Conservation (phyloP, 2,888 invertebrate genomes). For the Tanypteryx hageni region DNA sequence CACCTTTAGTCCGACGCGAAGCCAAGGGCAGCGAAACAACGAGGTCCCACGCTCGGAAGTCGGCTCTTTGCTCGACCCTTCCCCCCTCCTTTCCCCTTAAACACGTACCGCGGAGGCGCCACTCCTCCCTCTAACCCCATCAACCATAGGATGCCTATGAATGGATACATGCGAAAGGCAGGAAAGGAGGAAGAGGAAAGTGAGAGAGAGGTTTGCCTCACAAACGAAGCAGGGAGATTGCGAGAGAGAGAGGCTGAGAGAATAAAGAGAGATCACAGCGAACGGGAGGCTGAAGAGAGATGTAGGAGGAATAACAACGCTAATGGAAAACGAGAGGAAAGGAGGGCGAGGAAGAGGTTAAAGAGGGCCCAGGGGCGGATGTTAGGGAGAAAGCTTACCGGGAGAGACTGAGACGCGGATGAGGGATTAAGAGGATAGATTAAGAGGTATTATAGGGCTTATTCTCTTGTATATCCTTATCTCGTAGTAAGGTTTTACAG, state of each 20-base stretch:
- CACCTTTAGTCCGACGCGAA: slow-evolving; percentile 70
- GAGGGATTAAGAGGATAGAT: background rate
- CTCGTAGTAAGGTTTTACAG: background rate
- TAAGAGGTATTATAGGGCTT: background rate
- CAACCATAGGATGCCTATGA: background rate
- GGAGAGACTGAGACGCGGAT: background rate
- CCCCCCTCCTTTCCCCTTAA: background rate
- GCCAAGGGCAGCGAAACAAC: slow-evolving; percentile 74
- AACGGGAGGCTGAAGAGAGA: background rate
- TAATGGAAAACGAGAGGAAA: background rate
- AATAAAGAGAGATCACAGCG: background rate
- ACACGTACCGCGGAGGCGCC: slow-evolving; percentile 16
- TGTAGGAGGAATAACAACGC: background rate
- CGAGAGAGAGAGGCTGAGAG: background rate
- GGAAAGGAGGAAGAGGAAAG: background rate
- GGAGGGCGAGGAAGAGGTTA: background rate
- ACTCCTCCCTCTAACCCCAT: background rate
- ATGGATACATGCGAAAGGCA: background rate
- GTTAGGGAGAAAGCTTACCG: background rate
- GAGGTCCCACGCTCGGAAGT: background rate
- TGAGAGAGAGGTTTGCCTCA: background rate
- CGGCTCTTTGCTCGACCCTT: background rate
- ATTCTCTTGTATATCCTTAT: background rate
- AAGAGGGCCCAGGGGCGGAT: background rate
- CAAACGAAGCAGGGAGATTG: background rate